These are phyloP conservation scores for Dyspetes luteomarginatus DNA, from an alignment of 2,888 invertebrate species.

Conservation along the genomic window DNA sequence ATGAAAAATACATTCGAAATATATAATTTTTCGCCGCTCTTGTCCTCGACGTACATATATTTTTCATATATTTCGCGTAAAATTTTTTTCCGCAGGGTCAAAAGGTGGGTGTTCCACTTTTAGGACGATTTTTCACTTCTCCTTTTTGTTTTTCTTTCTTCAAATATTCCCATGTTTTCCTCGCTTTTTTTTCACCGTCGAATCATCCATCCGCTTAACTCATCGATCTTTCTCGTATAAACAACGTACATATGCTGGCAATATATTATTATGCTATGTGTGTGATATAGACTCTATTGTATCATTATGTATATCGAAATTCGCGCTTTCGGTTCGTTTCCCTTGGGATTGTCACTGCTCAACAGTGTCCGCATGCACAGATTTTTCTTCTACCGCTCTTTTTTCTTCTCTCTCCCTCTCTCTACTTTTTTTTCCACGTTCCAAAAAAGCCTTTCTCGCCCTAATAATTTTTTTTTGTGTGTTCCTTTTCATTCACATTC, in stretches of 20 bases:
- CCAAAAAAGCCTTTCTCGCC: background rate
- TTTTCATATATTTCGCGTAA: no score
- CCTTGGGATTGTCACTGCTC: slow-evolving; percentile 76
- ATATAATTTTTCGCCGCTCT: no score
- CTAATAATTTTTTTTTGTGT: slow-evolving; percentile 30
- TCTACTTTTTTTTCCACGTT: slow-evolving; percentile 24
- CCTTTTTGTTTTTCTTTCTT: no score
- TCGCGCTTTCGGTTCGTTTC: slow-evolving; percentile 73
- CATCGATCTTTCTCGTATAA: slow-evolving; percentile 75
- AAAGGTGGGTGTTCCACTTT: no score
- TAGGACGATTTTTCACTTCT: no score
- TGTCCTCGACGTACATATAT: no score
- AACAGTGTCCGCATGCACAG: no score
- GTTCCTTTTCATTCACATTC: slow-evolving; percentile 29
- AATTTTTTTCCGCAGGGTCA: no score
- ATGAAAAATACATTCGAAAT: no score
- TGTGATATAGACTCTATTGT: slow-evolving; percentile 83
- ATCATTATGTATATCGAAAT: slow-evolving; percentile 81
- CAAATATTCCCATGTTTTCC: background rate
- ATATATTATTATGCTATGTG: slow-evolving; percentile 83
- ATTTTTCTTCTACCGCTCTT: no score
- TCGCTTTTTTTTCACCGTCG: slow-evolving; percentile 35
- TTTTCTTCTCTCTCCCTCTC: slow-evolving; percentile 33
- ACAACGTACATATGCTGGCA: slow-evolving; percentile 82
- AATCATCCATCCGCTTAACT: slow-evolving; percentile 29